Evolutionary conservation across 2,797 vertebrate species (phyloP).

Genomic region (Trachurus trachurus): DNA sequence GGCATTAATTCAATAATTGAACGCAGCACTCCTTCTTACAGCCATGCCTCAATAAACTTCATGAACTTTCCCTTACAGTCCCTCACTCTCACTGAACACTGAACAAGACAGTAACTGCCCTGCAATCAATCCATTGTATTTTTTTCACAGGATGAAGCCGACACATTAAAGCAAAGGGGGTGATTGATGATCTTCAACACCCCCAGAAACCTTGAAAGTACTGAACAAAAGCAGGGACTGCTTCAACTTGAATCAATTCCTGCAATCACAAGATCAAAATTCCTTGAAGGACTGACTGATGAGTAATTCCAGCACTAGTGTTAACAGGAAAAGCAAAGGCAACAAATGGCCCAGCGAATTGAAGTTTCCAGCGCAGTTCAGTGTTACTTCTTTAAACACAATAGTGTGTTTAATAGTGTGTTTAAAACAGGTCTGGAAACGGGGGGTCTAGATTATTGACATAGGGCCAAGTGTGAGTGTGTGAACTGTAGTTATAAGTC

Average conservation of each 20-base stretch:
- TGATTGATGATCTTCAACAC: not conserved
- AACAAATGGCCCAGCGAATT: not conserved
- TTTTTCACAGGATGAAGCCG: not conserved
- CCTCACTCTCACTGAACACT: not conserved
- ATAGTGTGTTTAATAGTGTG: not conserved
- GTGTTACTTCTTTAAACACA: not conserved
- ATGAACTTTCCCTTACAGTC: not conserved
- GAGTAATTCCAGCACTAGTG: not conserved
- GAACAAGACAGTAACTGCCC: not conserved
- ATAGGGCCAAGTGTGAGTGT: no score
- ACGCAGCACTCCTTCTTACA: not conserved
- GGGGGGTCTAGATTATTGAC: no score
- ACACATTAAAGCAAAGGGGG: not conserved
- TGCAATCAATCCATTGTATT: not conserved
- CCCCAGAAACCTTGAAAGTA: not conserved
- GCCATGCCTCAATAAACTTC: not conserved
- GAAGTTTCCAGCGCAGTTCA: not conserved
- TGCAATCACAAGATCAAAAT: not conserved
- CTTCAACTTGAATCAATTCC: not conserved
- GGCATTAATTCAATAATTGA: not conserved
- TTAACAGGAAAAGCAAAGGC: not conserved
- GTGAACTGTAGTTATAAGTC: no score
- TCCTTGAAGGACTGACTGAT: slow-evolving; percentile 2
- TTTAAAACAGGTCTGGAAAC: not conserved
- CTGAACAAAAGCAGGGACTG: not conserved